phyloP scores from a whole-genome alignment of 2,888 invertebrate species.

The Abrostola triplasia region DNA sequence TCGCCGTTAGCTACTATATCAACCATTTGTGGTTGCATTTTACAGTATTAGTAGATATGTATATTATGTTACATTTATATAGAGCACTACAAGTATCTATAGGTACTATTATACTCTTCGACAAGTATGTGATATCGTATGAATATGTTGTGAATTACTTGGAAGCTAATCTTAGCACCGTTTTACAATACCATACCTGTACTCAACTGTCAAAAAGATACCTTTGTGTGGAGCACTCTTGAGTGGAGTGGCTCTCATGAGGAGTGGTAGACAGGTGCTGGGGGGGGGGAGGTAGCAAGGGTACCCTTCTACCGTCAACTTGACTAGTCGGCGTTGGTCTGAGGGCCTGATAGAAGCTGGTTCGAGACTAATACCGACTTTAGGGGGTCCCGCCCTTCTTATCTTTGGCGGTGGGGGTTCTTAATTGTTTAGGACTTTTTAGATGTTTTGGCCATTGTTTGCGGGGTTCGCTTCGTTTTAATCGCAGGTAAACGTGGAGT shows the following conservation, averaged over 20 bases:
- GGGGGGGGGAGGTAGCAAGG: conserved; percentile 63
- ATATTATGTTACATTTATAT: too few relatives aligned
- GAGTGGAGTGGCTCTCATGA: conserved; percentile 47
- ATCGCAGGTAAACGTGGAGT: neutral
- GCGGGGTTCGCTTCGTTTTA: neutral
- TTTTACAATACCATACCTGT: conserved; percentile 49
- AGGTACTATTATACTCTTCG: too few relatives aligned
- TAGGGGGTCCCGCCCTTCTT: conserved; percentile 66
- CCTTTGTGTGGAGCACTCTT: conserved; percentile 67
- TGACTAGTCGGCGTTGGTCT: conserved; percentile 82
- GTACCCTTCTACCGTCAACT: conserved; percentile 77
- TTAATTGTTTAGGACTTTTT: conserved; percentile 23
- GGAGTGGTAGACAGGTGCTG: conserved; percentile 48
- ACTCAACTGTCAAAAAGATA: conserved; percentile 76
- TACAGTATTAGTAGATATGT: too few relatives aligned
- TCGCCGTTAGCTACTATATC: too few relatives aligned
- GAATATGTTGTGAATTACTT: conserved; percentile 17
- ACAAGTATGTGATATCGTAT: too few relatives aligned
- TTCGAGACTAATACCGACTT: conserved; percentile 86
- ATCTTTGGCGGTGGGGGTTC: conserved; percentile 61
- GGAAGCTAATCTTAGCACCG: conserved; percentile 63
- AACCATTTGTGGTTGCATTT: too few relatives aligned
- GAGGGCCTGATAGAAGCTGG: conserved; percentile 67
- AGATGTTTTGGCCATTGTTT: neutral
- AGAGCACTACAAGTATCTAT: too few relatives aligned